A percentile compares a stretch with the other conserved stretches of the same genome.
These are phyloP conservation scores for Gila robusta DNA, from an alignment of 2,797 vertebrate genomes.

Conservation along the genomic window DNA sequence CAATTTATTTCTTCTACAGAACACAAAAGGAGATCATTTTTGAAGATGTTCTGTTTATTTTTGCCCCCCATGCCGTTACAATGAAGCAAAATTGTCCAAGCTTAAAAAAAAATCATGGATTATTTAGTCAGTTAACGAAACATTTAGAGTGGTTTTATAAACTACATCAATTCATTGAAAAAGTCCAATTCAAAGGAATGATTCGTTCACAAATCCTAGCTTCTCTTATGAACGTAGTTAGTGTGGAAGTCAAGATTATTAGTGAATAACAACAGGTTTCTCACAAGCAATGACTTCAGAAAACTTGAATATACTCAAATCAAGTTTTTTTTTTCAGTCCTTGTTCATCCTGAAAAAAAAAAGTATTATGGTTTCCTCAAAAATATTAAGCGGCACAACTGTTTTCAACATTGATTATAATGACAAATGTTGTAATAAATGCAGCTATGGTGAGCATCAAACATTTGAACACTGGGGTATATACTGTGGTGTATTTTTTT, in stretches of 20 bases:
- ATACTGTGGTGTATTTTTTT: background rate
- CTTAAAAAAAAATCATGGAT: background rate
- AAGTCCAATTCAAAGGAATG: background rate
- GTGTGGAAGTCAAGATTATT: background rate
- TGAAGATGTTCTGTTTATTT: background rate
- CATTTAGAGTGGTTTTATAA: background rate
- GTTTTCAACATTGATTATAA: background rate
- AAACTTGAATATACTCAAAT: background rate
- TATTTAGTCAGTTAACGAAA: background rate
- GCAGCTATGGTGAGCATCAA: background rate
- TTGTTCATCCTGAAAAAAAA: background rate
- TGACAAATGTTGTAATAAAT: background rate
- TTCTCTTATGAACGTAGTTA: background rate
- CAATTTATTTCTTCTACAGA: background rate
- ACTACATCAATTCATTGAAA: background rate
- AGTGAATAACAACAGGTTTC: background rate
- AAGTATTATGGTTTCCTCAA: background rate
- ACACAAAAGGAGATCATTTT: background rate
- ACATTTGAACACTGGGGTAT: background rate
- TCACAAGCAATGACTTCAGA: background rate
- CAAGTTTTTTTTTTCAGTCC: background rate
- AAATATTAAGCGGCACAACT: background rate
- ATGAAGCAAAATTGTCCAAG: background rate
- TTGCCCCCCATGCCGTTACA: background rate
- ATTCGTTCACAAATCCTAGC: background rate